These are phyloP conservation scores for Lerema accius DNA, from an alignment of 1,140 invertebrate species.

Conservation along the genomic window DNA sequence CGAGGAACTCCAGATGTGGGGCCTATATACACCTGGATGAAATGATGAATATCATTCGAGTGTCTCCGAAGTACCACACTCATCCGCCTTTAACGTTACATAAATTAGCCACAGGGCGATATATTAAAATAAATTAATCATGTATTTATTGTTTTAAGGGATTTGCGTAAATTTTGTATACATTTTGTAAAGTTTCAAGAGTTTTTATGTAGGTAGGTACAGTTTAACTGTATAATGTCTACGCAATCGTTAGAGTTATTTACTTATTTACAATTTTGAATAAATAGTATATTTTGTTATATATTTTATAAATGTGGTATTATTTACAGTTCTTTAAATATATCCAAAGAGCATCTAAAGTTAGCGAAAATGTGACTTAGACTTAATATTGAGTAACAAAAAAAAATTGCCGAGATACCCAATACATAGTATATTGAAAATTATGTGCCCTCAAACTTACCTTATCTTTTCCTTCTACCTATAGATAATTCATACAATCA, in stretches of 20 bases:
- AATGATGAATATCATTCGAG: slow-evolving; percentile 30
- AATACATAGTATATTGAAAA: no score
- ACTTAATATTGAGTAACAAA: no score
- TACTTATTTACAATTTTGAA: neutral
- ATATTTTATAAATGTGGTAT: neutral
- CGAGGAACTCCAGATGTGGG: slow-evolving; percentile 33
- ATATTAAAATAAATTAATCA: slow-evolving; percentile 7
- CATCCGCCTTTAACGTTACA: slow-evolving; percentile 27
- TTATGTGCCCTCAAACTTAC: no score
- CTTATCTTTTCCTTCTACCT: no score
- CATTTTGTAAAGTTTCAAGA: slow-evolving; percentile 1
- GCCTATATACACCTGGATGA: slow-evolving; percentile 46
- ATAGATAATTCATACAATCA: no score
- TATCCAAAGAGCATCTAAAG: no score
- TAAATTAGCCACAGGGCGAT: slow-evolving; percentile 32
- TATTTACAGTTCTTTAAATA: neutral
- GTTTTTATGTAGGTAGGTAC: neutral
- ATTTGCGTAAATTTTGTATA: slow-evolving; percentile 31
- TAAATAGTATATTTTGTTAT: slow-evolving; percentile 1
- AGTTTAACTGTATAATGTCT: neutral
- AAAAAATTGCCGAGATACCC: no score
- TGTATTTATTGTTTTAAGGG: slow-evolving; percentile 15
- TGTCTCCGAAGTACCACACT: slow-evolving; percentile 32
- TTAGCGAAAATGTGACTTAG: no score
- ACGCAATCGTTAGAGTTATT: neutral